phyloP scores from a whole-genome alignment of 2,888 invertebrate genomes.

The Leuctra nigra region DNA sequence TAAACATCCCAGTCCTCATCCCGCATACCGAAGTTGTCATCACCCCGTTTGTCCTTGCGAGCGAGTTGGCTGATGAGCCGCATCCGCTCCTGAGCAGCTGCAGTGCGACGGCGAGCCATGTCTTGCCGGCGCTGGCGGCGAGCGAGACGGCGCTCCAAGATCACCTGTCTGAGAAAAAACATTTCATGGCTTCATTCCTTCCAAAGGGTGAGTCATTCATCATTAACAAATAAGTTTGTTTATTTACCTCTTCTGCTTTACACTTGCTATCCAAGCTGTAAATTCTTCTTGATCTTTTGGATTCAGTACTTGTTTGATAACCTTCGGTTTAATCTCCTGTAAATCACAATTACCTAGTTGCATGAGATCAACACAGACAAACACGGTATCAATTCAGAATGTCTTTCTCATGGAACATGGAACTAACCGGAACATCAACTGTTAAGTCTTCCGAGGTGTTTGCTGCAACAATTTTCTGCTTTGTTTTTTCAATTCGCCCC shows the following conservation, averaged over 20 bases:
- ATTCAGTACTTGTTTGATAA: conserved; percentile 24
- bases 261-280: conserved; percentile 48
- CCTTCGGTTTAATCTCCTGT: conserved; percentile 34
- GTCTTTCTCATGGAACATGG: background rate
- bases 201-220: no score
- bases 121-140: conserved; percentile 77
- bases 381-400: background rate
- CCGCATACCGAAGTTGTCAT: conserved; percentile 83
- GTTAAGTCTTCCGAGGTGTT: conserved; percentile 40
- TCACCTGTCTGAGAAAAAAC: conserved; percentile 66
- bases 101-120: conserved; percentile 82
- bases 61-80: conserved; percentile 87
- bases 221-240: no score
- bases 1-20: conserved; percentile 98
- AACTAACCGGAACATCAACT: background rate
- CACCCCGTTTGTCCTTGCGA: conserved; percentile 66
- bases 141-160: conserved; percentile 62
- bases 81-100: conserved; percentile 93
- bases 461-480: conserved; percentile 65
- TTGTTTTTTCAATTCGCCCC: conserved; percentile 66
- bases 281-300: conserved; percentile 47
- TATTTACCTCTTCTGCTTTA: conserved; percentile 53
- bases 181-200: no score
- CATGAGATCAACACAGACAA: background rate
- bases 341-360: background rate